Conservation (phyloP, 1,140 invertebrate genomes). For the Hormaphis cornu region DNA sequence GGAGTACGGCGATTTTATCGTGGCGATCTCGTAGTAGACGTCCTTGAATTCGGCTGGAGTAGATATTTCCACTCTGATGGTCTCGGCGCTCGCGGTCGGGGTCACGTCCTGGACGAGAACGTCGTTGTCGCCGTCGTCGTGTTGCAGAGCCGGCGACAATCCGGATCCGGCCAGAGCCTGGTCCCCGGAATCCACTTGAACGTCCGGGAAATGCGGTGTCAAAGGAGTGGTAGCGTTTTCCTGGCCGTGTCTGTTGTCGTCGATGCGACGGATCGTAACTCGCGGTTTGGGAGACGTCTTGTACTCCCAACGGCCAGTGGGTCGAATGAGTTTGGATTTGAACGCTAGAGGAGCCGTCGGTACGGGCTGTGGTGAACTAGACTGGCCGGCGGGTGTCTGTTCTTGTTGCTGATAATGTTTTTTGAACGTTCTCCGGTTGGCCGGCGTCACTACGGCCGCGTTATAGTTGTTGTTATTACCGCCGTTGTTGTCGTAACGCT, state of each 20-base stretch:
- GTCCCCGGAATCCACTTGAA: slow-evolving; percentile 35
- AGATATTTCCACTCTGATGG: slow-evolving; percentile 74
- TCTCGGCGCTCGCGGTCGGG: slow-evolving; percentile 54
- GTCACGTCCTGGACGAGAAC: slow-evolving; percentile 42
- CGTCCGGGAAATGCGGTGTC: slow-evolving; percentile 36
- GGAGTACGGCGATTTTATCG: slow-evolving; percentile 77
- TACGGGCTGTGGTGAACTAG: slow-evolving; percentile 8
- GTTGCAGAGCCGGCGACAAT: slow-evolving; percentile 35
- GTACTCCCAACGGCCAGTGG: slow-evolving; percentile 64
- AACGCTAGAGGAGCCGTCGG: slow-evolving; percentile 49
- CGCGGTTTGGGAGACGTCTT: slow-evolving; percentile 77
- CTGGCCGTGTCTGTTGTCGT: slow-evolving; percentile 46
- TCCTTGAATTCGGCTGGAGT: slow-evolving; percentile 72
- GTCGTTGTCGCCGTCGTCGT: slow-evolving; percentile 45
- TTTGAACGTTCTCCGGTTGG: neutral
- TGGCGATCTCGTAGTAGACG: slow-evolving; percentile 77
- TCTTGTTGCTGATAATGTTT: slow-evolving; percentile 19
- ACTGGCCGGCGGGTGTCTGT: slow-evolving; percentile 18
- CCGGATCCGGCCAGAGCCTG: slow-evolving; percentile 37
- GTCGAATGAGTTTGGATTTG: slow-evolving; percentile 64
- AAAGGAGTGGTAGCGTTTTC: slow-evolving; percentile 44
- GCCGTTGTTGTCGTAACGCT: slow-evolving; percentile 17
- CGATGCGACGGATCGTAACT: slow-evolving; percentile 64
- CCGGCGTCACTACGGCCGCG: slow-evolving; percentile 23
- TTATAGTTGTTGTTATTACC: neutral